Conservation (phyloP, 2,888 invertebrate species). For the Pelosia muscerda region DNA sequence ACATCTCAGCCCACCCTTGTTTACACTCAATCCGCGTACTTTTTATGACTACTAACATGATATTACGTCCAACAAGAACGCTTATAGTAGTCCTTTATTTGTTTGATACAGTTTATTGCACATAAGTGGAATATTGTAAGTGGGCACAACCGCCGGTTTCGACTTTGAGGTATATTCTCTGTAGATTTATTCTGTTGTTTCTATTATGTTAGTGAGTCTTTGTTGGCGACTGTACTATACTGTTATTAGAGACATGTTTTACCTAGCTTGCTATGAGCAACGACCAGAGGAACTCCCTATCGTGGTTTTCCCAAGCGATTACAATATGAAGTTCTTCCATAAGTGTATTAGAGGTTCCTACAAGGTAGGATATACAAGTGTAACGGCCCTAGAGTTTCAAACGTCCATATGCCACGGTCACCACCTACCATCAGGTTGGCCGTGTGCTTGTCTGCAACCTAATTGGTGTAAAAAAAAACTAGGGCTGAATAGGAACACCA, state of each 20-base stretch:
- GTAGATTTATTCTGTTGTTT: constrained; percentile 46
- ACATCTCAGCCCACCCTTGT: constrained; percentile 79
- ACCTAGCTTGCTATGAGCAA: background rate
- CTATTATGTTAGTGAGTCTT: constrained; percentile 33
- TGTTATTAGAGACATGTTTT: constrained; percentile 8
- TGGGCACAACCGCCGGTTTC: constrained; percentile 58
- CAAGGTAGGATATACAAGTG: too few species aligned
- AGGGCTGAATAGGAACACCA: too few species aligned
- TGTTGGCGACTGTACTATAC: background rate
- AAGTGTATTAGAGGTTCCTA: too few species aligned
- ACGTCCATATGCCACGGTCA: too few species aligned
- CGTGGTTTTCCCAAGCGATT: too few species aligned
- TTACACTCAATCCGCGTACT: constrained; percentile 78
- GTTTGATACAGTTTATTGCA: constrained; percentile 76
- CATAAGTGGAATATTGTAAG: constrained; percentile 70
- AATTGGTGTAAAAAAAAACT: too few species aligned
- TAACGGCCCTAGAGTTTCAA: too few species aligned
- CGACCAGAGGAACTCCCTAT: background rate
- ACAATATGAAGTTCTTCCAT: too few species aligned
- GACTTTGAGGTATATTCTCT: constrained; percentile 49
- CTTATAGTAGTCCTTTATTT: constrained; percentile 76
- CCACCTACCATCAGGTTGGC: too few species aligned
- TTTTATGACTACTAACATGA: constrained; percentile 81
- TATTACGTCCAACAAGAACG: constrained; percentile 73
- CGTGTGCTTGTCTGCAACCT: too few species aligned